A percentile compares a stretch with the other conserved stretches of the same genome.
Conservation (phyloP, 2,113 vertebrate species). For the rabbit (Oryctolagus cuniculus) region DNA sequence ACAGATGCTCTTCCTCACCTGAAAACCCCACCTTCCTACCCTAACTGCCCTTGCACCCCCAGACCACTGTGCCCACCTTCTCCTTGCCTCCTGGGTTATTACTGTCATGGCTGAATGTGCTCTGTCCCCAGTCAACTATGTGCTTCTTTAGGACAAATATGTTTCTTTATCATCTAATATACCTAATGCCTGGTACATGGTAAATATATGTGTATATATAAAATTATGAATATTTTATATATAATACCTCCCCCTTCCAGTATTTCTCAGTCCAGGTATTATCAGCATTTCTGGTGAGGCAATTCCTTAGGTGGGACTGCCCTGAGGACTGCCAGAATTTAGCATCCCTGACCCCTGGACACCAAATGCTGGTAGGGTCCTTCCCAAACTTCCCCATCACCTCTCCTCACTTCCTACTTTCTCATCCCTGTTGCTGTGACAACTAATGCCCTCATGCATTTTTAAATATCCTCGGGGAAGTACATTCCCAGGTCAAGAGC, state of each 20-base stretch:
- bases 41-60: fast-evolving
- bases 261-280: not conserved
- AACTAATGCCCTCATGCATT: not conserved
- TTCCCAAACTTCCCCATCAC: not conserved
- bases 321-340: not conserved
- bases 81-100: not conserved
- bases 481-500: not conserved
- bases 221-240: not conserved
- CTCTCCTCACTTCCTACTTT: not conserved
- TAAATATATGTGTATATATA: not conserved
- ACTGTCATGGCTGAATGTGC: not conserved
- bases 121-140: not conserved
- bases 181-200: not conserved
- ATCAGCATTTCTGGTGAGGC: not conserved
- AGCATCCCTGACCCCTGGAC: not conserved
- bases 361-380: not conserved
- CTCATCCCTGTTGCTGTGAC: not conserved
- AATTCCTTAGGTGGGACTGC: not conserved
- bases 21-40: not conserved
- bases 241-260: not conserved
- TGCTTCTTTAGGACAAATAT: not conserved
- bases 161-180: not conserved
- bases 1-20: not conserved
- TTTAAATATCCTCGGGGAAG: not conserved
- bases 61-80: not conserved